Evolutionary conservation across 2,113 vertebrate genomes (phyloP), one percentile per base, ranked within the genome.

Genomic region (Sinocyclocheilus anophthalmus): DNA sequence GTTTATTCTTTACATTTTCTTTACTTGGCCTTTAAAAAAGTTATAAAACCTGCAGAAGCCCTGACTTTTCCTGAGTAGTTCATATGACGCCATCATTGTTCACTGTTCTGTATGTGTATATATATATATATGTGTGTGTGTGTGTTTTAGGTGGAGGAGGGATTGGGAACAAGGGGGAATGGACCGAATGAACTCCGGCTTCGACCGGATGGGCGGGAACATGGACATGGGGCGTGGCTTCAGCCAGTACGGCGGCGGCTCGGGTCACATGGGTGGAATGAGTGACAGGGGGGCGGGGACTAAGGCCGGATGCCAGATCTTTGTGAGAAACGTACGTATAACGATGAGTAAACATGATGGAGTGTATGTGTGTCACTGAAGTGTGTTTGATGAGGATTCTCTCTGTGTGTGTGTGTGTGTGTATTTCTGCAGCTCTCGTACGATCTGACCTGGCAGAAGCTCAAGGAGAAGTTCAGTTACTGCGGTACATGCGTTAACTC

Each of bases 391-490:
- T 57, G 4, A 18, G 13, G 14, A 16, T 53, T 2, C 2, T 37
- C 8, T 61, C 37, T 39, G 0, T 63, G 53, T 24, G 22, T 2
- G 24, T 94, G 90, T 45, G 45, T 24, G 42, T 2, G 42, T 94
- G 90, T 88, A 86, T 96, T 26, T 26, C 96, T 14, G 53, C 95
- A 99, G 98, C 96, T 99, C 84, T 97, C 98, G 81, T 99, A 99
- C 94, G 97, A 99, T 89, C 95, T 99, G 90, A 97, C 97, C 82
- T 99, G 98, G 98, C 98, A 99, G 94, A 99, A 99, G 91, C 94
- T 99, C 90, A 99, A 99, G 92, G 98, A 99, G 91, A 98, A 98
- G 93, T 99, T 99, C 95, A 97, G 96, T 94, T 96, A 96, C 4
- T 99, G 98, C 87, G 98, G 98, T 99, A 45, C 8, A 9, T 45